Evolutionary conservation across 2,888 invertebrate genomes (phyloP), one percentile per base, ranked within the genome.

Genomic region (Drosophila greeni): DNA sequence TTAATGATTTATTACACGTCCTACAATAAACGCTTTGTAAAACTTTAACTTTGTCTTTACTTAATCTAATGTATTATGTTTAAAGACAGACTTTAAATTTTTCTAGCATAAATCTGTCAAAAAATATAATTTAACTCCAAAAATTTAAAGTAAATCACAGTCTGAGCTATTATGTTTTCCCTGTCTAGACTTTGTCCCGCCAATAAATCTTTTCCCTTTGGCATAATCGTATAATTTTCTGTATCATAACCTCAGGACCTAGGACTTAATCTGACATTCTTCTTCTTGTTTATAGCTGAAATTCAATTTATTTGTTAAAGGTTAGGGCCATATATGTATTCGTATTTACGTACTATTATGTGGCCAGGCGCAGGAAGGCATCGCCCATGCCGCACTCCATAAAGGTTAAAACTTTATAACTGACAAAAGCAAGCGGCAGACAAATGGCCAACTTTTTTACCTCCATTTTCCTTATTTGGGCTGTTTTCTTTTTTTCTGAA

Each of bases 321-420:
- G 12, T 34, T 18, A 42, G 29, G 37, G 29, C 42, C 36, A n/a
- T 54, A 24, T 52, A 34, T 39, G 39, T 31, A 20, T 24, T 14
- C 12, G 51, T 56, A 56, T 53, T 43, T 53, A 36, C 31, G 26
- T 34, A 4, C 42, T 66, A 53, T 36, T 20, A 57, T 57, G 36
- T 56, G 61, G 49, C 55, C 69, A 77, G 65, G 78, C 60, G 23
- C 36, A 7, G 34, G 31, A 11, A n/a, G 37, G 34, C 58, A 58
- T 33, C 39, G 53, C 26, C 56, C 64, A 71, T 56, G 51, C 62
- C 42, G 57, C 54, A 70, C 62, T 69, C 62, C 60, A 65, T 66
- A 74, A 76, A 80, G 70, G 66, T 68, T 66, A 73, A 71, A 80
- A 76, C 77, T 76, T 80, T 53, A 66, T 59, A 70, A 72, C 64